Conservation (phyloP, 2,113 vertebrate species). For the Craseonycteris thonglongyai region DNA sequence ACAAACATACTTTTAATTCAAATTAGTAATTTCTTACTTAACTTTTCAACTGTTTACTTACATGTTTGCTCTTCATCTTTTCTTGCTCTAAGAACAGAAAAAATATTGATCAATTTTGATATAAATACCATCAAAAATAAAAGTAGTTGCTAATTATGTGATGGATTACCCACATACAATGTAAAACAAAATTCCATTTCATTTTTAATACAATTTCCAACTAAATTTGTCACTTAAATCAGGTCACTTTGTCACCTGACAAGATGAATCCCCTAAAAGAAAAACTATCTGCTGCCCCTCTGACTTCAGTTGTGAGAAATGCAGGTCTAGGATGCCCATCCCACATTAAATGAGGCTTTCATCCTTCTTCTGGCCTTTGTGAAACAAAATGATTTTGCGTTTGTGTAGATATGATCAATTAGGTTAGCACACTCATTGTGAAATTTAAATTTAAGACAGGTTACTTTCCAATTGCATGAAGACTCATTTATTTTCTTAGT, state of each 20-base stretch:
- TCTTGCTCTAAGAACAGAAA: slow-evolving; percentile 88
- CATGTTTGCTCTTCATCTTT: slow-evolving; percentile 98
- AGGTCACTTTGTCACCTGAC: too few relatives aligned
- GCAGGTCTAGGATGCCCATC: too few relatives aligned
- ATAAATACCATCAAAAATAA: slow-evolving; percentile 47
- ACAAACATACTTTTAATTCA: slow-evolving; percentile 4
- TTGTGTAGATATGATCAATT: too few relatives aligned
- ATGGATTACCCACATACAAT: slow-evolving; percentile 40
- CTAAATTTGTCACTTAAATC: slow-evolving; percentile 32
- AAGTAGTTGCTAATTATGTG: slow-evolving; percentile 38
- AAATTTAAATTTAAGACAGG: too few relatives aligned
- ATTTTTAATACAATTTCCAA: slow-evolving; percentile 17
- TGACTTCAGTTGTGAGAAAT: too few relatives aligned
- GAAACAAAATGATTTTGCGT: too few relatives aligned
- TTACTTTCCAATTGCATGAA: too few relatives aligned
- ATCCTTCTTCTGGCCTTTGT: too few relatives aligned
- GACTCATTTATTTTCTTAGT: too few relatives aligned
- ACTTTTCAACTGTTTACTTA: slow-evolving; percentile 81
- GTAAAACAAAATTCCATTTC: slow-evolving; percentile 24
- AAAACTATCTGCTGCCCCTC: too few relatives aligned
- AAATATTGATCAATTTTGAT: slow-evolving; percentile 66
- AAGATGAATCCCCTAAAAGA: slow-evolving; percentile 16
- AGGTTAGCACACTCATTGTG: too few relatives aligned
- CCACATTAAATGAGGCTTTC: too few relatives aligned
- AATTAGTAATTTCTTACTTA: slow-evolving; percentile 32